phyloP scores from a whole-genome alignment of 2,797 vertebrate genomes.

The Mergus octosetaceus region DNA sequence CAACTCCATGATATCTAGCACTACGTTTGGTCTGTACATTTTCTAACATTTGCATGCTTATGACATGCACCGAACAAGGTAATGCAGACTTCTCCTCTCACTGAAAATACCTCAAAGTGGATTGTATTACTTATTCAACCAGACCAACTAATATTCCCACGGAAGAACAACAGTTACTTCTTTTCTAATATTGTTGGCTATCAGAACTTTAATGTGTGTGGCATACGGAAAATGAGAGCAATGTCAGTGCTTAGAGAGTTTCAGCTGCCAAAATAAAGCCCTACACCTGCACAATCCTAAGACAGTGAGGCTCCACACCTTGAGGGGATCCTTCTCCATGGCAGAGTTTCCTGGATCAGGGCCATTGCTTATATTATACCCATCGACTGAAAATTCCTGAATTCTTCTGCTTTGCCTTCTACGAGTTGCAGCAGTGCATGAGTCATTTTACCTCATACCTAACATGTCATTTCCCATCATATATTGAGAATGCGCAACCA shows the following conservation, averaged over 20 bases:
- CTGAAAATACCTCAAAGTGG: not conserved
- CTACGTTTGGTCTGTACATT: not conserved
- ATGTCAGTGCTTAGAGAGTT: not conserved
- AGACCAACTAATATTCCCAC: not conserved
- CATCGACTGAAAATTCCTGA: slow-evolving; percentile 36
- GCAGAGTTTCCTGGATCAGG: slow-evolving; percentile 39
- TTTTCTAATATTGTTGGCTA: not conserved
- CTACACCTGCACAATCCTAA: not conserved
- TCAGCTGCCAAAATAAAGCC: slow-evolving; percentile 39
- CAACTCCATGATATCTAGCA: not conserved
- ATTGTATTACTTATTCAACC: not conserved
- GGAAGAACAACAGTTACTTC: not conserved
- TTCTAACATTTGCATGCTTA: not conserved
- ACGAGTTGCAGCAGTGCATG: slow-evolving; percentile 6
- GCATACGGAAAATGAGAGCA: not conserved
- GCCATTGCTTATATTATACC: slow-evolving; percentile 53
- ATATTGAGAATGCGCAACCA: slow-evolving; percentile 14
- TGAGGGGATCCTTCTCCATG: not conserved
- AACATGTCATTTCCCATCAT: slow-evolving; percentile 59
- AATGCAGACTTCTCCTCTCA: not conserved
- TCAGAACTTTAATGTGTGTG: not conserved
- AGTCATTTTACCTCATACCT: slow-evolving; percentile 61
- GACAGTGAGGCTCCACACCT: not conserved
- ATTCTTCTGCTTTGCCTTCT: slow-evolving; percentile 40
- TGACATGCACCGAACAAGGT: not conserved